Base-by-base conservation (phyloP, 2,113 vertebrate species). In the Nipponia nippon region DNA sequence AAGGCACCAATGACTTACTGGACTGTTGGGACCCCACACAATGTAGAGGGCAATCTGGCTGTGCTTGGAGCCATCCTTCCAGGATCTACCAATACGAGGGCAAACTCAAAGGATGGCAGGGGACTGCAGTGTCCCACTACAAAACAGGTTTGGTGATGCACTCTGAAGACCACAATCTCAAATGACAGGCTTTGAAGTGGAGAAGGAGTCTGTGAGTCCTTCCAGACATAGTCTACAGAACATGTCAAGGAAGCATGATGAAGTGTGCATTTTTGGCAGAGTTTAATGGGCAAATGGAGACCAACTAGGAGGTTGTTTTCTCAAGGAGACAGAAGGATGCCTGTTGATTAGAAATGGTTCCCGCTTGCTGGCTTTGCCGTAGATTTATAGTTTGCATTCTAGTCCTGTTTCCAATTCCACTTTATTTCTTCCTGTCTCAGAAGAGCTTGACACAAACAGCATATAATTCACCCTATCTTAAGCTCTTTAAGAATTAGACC, bases 371-470 rank as follows among this genome's bases (percentile, higher is more conserved):
- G n/a, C 27, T 88, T 90, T 95, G 40, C 56, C 26, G 13, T 9
- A 32, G 81, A 84, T n/a, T n/a, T 49, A 27, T 3, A 71, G 22
- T 23, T 93, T 70, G 89, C 32, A 20, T 46, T 82, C 42, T 62
- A 84, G 36, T 78, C 38, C 42, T 49, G 26, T 75, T 80, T 85
- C 53, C 36, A 44, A 10, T 72, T 61, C 42, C 13, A 55, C 30
- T 89, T 89, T 49, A 27, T 86, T 94, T 94, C 42, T 87, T 87
- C 62, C 36, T 76, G 4, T 67, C 75, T 91, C 70, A 36, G 67
- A 69, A 59, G 11, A 90, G 49, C 34, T 89, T 95, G 40, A 55
- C 49, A 40, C 56, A 67, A 78, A 50, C 29, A 79, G 32, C 47
- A 52, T 1, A 0, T 49, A 69, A 52, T 52, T 91, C 26, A 55